Evolutionary conservation across 2,797 vertebrate species (phyloP).

Genomic region (Notoglanidium macrostoma): DNA sequence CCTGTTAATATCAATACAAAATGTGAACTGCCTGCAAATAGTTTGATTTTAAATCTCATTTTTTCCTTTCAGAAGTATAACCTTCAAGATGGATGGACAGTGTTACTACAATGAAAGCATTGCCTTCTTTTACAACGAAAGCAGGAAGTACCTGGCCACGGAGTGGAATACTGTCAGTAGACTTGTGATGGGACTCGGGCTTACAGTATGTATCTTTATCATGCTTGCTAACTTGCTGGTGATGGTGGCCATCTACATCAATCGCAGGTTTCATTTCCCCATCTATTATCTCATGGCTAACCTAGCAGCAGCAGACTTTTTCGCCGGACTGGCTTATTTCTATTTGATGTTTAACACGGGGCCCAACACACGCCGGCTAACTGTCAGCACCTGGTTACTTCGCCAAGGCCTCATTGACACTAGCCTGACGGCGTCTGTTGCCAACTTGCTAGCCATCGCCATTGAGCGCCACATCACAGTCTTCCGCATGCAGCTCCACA

Average conservation of each 20-base stretch:
- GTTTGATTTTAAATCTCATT: neutral
- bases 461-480: conserved; percentile 98
- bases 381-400: conserved; percentile 95
- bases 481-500: conserved; percentile 98
- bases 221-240: conserved; percentile 98
- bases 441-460: conserved; percentile 94
- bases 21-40: neutral
- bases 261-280: conserved; percentile 98
- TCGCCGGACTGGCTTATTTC: conserved; percentile 97
- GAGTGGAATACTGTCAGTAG: conserved; percentile 96
- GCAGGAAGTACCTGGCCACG: conserved; percentile 87
- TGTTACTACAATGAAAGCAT: conserved; percentile 98
- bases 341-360: conserved; percentile 99
- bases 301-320: conserved; percentile 97
- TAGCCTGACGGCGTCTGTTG: conserved; percentile 94
- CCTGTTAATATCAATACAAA: neutral
- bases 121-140: conserved; percentile 97
- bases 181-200: conserved; percentile 97
- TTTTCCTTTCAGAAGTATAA: conserved; percentile 60
- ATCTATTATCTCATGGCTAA: conserved; percentile 99
- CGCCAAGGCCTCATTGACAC: conserved; percentile 98
- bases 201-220: conserved; percentile 99
- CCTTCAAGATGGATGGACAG: conserved; percentile 74
- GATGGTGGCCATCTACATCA: conserved; percentile 98
- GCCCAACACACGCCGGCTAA: conserved; percentile 92